Evolutionary conservation across 2,888 invertebrate species (phyloP), one percentile per base, ranked within the genome.

Genomic region (Phaonia tiefii): DNA sequence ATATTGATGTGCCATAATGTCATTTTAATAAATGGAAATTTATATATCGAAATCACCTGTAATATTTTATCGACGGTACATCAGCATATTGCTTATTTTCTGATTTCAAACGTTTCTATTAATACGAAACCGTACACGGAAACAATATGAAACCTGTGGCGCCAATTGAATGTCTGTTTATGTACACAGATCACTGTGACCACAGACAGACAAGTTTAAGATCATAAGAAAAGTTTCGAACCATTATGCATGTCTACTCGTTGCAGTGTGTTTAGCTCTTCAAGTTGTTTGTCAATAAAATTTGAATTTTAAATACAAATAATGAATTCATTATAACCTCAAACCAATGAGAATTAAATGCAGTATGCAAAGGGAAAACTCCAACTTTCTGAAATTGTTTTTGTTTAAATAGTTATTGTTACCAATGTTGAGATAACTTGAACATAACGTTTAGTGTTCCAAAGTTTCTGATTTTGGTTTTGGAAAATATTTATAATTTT

Each of bases 281-380:
- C 2, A 49, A 20, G 49, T 49, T 46, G 46, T 46, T 46, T 49
- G 49, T 49, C 49, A 49, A 49, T 49, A 49, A 4, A 58, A 10
- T 44, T 54, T 70, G 42, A 51, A 77, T 77, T 60, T 75, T 37
- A 46, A 74, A 51, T 73, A 69, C 56, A 73, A 49, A 58, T 76
- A 76, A 69, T 65, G 56, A 80, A 46, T 5, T 13, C 58, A 60
- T 75, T 44, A 17, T 46, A 72, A 60, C 67, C 54, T 44, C 31
- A 20, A 65, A 63, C n/a, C 8, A 31, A 31, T 31, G 31, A 60
- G 17, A 37, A 37, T 13, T 31, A 13, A 56, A n/a, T 13, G 26
- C 13, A 26, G 31, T 13, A 31, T 56, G 2, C 5, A 3, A 56
- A 56, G 4, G n/a, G n/a, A n/a, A 26, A 56, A 37, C 56, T 56